These are phyloP conservation scores for Zele albiditarsus DNA, from an alignment of 2,888 invertebrate species.

Conservation along the genomic window DNA sequence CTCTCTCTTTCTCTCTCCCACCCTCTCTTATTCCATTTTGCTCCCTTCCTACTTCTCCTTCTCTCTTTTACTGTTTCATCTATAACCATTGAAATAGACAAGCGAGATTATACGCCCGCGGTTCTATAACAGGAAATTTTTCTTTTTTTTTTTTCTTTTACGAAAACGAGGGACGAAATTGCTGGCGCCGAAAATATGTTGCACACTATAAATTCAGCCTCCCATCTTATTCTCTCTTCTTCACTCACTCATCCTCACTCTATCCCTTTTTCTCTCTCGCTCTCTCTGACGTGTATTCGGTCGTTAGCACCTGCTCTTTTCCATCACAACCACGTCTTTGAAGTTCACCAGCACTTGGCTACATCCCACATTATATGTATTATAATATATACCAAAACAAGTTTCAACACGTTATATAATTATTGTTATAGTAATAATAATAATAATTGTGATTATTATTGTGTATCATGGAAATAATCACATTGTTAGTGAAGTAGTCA, in stretches of 20 bases:
- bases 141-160: not conserved
- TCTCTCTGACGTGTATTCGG: slow-evolving; percentile 22
- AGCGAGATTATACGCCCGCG: slow-evolving; percentile 15
- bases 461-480: too few relatives aligned
- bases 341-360: slow-evolving; percentile 3
- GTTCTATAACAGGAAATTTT: slow-evolving; percentile 9
- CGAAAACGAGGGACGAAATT: slow-evolving; percentile 22
- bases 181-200: slow-evolving; percentile 23
- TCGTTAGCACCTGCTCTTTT: slow-evolving; percentile 67
- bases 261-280: not conserved
- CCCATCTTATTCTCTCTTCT: not conserved
- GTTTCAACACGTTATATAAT: not conserved
- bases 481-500: too few relatives aligned
- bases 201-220: slow-evolving; percentile 4
- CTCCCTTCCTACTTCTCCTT: not conserved
- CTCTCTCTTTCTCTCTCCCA: not conserved
- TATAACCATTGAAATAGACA: slow-evolving; percentile 22
- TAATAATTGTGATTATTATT: too few relatives aligned
- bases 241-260: not conserved
- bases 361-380: not conserved
- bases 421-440: too few relatives aligned
- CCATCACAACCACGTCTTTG: slow-evolving; percentile 52
- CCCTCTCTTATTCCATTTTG: not conserved
- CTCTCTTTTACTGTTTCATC: not conserved
- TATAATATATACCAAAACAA: not conserved